Conservation (phyloP, 2,888 invertebrate species). For the Tenthredo livida region DNA sequence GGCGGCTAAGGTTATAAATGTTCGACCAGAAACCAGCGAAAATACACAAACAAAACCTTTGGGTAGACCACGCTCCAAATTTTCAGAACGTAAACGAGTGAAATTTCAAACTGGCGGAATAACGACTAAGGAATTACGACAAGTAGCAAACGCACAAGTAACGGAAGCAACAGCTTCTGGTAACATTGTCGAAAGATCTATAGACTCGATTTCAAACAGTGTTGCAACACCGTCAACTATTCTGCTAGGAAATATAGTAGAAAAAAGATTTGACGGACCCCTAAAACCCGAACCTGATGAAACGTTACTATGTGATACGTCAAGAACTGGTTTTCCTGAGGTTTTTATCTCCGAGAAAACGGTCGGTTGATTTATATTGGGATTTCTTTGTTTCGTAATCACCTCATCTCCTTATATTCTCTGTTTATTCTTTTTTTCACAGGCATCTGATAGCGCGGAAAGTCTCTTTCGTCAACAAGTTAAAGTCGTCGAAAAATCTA, state of each 20-base stretch:
- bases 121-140: too few relatives aligned
- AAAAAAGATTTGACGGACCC: conserved; percentile 65
- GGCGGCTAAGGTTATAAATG: conserved; percentile 82
- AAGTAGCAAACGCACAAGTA: conserved; percentile 62
- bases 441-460: conserved; percentile 58
- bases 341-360: conserved; percentile 65
- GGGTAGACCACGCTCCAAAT: conserved; percentile 66
- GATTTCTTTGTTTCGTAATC: not conserved
- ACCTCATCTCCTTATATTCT: not conserved
- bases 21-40: conserved; percentile 51
- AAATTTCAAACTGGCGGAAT: conserved; percentile 40
- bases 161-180: conserved; percentile 27
- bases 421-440: not conserved
- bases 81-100: conserved; percentile 64
- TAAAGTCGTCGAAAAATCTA: conserved; percentile 35
- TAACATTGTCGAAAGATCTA: conserved; percentile 14
- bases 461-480: conserved; percentile 70
- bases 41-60: not conserved
- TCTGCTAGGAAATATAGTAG: conserved; percentile 74
- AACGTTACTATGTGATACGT: conserved; percentile 5
- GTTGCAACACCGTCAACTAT: conserved; percentile 59
- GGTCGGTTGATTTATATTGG: conserved; percentile 46
- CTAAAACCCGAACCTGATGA: conserved; percentile 53
- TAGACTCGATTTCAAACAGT: conserved; percentile 63
- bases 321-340: conserved; percentile 70